Conservation (phyloP, 1,140 invertebrate species). For the Drosophila ercepeae region DNA sequence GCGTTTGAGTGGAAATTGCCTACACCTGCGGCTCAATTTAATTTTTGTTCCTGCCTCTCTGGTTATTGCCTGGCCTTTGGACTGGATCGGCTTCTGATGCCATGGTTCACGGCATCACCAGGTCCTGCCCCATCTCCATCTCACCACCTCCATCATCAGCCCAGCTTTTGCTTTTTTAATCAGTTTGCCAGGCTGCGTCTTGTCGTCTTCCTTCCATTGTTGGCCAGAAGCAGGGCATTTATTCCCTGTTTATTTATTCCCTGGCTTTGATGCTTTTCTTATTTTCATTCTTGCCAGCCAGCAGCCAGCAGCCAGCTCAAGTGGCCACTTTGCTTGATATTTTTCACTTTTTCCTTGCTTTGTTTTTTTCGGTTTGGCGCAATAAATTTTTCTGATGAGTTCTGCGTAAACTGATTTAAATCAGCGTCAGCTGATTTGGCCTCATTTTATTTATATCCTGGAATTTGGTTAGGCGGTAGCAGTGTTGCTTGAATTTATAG, state of each 20-base stretch:
- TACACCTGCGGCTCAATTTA: constrained; percentile 82
- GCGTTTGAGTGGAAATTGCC: constrained; percentile 81
- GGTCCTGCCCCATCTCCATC: neutral
- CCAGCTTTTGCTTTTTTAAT: neutral
- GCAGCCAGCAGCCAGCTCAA: constrained; percentile 9
- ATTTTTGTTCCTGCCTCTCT: constrained; percentile 62
- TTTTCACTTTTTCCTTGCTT: constrained; percentile 36
- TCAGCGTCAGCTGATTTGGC: constrained; percentile 62
- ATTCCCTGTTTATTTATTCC: constrained; percentile 64
- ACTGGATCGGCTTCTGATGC: constrained; percentile 32
- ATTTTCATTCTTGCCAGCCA: constrained; percentile 5
- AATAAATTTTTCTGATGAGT: constrained; percentile 67
- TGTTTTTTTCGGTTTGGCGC: constrained; percentile 14
- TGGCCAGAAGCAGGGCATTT: constrained; percentile 31
- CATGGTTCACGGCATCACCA: constrained; percentile 23
- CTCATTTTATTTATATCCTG: constrained; percentile 59
- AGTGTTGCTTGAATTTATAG: constrained; percentile 41
- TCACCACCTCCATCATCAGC: neutral
- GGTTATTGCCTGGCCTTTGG: constrained; percentile 42
- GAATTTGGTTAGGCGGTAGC: constrained; percentile 46
- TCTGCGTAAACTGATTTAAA: constrained; percentile 74
- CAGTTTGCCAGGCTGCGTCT: neutral
- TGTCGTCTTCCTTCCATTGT: constrained; percentile 20
- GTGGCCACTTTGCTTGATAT: constrained; percentile 43
- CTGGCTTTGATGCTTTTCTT: constrained; percentile 29